phyloP scores from a whole-genome alignment of 1,140 invertebrate species.

The Bombus difficillimus region DNA sequence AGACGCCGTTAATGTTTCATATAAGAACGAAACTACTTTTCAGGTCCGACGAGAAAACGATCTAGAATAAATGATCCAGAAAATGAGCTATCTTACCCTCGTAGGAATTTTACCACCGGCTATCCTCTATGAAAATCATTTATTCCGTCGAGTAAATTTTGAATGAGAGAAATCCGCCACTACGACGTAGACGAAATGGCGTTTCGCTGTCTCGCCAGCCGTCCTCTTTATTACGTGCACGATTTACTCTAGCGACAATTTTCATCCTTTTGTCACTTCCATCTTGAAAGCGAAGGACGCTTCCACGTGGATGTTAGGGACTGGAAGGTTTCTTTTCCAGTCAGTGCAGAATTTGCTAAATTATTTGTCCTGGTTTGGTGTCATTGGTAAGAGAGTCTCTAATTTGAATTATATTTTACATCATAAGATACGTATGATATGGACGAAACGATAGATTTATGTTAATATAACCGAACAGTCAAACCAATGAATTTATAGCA shows the following conservation, averaged over 20 bases:
- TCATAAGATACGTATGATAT: neutral
- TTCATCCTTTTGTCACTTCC: neutral
- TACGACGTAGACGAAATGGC: neutral
- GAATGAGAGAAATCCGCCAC: conserved; percentile 26
- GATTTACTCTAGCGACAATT: neutral
- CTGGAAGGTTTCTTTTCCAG: neutral
- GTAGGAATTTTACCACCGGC: neutral
- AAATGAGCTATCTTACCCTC: no score
- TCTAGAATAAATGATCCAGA: no score
- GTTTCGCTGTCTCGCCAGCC: conserved; percentile 15
- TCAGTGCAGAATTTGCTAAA: neutral
- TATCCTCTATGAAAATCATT: conserved; percentile 14
- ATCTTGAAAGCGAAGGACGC: neutral
- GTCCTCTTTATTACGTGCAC: conserved; percentile 9
- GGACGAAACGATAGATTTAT: neutral
- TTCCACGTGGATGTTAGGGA: neutral
- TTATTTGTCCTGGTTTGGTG: neutral
- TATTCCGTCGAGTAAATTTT: conserved; percentile 37
- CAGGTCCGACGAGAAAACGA: no score
- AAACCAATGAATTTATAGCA: no score
- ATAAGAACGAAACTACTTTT: neutral
- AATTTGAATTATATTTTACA: neutral
- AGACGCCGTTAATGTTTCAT: no score
- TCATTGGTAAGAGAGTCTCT: neutral
- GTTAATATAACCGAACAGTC: neutral